Conservation (phyloP, 2,797 vertebrate species). For the Myotis daubentonii region DNA sequence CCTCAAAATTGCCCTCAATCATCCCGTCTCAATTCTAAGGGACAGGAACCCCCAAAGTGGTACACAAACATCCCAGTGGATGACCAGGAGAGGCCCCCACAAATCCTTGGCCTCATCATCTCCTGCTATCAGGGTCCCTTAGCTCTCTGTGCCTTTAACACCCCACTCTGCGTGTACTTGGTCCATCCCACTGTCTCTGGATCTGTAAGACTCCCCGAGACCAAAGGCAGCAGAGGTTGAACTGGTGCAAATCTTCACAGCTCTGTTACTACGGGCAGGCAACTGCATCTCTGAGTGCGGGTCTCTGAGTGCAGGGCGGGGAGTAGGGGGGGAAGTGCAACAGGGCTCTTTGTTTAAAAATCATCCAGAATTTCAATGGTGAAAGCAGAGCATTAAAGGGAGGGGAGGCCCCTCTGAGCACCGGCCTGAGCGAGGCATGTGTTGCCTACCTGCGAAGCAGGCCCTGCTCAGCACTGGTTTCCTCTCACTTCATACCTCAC, state of each 20-base stretch:
- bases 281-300: background rate
- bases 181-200: background rate
- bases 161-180: rapidly evolving
- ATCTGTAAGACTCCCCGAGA: background rate
- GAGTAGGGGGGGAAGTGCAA: too few species aligned
- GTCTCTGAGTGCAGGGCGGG: too few species aligned
- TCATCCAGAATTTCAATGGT: background rate
- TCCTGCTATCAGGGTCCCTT: background rate
- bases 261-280: background rate
- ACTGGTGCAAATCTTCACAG: background rate
- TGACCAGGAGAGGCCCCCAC: background rate
- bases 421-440: rapidly evolving
- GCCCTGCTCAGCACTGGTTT: background rate
- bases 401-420: background rate
- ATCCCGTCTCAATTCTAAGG: background rate
- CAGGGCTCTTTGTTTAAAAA: background rate
- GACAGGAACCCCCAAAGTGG: background rate
- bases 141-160: background rate
- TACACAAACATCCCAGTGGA: background rate
- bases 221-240: background rate
- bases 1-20: background rate
- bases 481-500: background rate
- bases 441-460: rapidly evolving
- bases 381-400: background rate
- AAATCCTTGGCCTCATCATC: background rate